Evolutionary conservation across 2,797 vertebrate species (phyloP).

Genomic region (Liparis tanakae): DNA sequence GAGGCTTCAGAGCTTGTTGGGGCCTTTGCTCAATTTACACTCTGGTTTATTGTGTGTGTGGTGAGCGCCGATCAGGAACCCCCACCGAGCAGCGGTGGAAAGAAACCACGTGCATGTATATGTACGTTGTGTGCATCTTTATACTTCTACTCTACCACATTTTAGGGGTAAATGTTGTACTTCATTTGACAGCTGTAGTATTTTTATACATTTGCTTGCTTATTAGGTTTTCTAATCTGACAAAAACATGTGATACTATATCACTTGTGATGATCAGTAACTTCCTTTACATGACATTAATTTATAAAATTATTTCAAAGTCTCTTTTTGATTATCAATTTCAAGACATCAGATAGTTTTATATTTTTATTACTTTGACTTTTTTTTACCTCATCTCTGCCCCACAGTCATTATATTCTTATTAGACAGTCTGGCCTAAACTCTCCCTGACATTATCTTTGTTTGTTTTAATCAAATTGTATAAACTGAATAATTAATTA

Average conservation of each 20-base stretch:
- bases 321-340: neutral
- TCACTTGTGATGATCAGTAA: slow-evolving; percentile 6
- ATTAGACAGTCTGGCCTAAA: no score
- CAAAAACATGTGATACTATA: neutral
- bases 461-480: no score
- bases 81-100: neutral
- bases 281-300: neutral
- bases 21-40: slow-evolving; percentile 62
- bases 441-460: no score
- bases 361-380: neutral
- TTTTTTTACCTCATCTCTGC: neutral
- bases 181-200: neutral
- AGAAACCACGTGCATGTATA: slow-evolving; percentile 14
- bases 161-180: neutral
- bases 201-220: slow-evolving; percentile 9
- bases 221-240: neutral
- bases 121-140: neutral
- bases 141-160: neutral
- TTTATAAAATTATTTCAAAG: neutral
- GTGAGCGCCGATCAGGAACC: slow-evolving; percentile 22
- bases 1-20: slow-evolving; percentile 55
- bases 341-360: neutral
- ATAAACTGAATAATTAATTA: no score
- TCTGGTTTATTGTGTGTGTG: slow-evolving; percentile 36
- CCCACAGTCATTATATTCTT: neutral